phyloP scores from a whole-genome alignment of 2,888 invertebrate species.

The Scaptomyza parva region DNA sequence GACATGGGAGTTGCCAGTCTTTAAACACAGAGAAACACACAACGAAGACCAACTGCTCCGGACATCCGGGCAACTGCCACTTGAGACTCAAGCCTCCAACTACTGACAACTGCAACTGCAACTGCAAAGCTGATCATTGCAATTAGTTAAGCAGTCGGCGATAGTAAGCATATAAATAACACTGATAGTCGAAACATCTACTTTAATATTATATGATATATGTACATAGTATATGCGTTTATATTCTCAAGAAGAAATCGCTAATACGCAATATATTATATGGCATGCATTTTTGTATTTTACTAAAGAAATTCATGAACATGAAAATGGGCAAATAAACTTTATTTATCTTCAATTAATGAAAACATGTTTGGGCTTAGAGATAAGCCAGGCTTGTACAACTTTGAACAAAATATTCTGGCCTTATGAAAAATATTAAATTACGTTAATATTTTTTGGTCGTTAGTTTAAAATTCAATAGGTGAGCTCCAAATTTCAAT shows the following conservation, averaged over 20 bases:
- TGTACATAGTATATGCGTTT: background rate
- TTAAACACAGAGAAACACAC: conserved; percentile 4
- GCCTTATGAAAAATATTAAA: too few relatives aligned
- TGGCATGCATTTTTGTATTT: background rate
- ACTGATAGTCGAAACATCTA: conserved; percentile 19
- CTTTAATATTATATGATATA: conserved; percentile 13
- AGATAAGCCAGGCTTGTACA: too few relatives aligned
- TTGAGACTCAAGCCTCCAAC: conserved; percentile 18
- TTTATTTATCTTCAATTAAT: too few relatives aligned
- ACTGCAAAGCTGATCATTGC: conserved; percentile 33
- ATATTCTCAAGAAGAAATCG: background rate
- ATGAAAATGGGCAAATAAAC: too few relatives aligned
- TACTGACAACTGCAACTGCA: conserved; percentile 19
- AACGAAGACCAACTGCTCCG: conserved; percentile 40
- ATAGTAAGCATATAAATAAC: conserved; percentile 12
- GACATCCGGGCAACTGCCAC: conserved; percentile 62
- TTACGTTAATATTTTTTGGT: too few relatives aligned
- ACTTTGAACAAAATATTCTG: too few relatives aligned
- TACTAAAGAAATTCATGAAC: too few relatives aligned
- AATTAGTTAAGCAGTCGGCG: conserved; percentile 29
- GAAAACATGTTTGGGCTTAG: too few relatives aligned
- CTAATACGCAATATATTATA: background rate
- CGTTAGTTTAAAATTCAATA: too few relatives aligned
- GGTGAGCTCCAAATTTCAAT: too few relatives aligned
- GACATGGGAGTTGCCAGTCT: conserved; percentile 54